Conservation (phyloP, 2,113 vertebrate species). For the Aldabrachelys gigantea region DNA sequence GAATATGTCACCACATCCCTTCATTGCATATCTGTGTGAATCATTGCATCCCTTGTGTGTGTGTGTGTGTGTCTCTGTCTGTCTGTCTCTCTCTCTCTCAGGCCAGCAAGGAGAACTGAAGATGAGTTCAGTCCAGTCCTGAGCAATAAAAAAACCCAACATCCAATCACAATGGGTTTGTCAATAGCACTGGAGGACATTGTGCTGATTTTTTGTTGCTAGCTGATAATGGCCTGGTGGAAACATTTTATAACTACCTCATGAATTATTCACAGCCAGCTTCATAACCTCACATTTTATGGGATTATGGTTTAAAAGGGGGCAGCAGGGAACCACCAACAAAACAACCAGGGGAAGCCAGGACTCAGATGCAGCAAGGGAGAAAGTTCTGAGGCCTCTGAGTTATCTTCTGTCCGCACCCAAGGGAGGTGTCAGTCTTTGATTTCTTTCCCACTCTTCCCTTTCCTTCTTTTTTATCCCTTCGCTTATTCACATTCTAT, state of each 20-base stretch:
- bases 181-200: slow-evolving; percentile 31
- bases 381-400: slow-evolving; percentile 37
- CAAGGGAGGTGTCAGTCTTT: slow-evolving; percentile 39
- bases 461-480: too few relatives aligned
- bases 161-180: slow-evolving; percentile 23
- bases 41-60: not conserved
- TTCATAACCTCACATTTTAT: slow-evolving; percentile 52
- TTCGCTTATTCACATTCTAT: too few relatives aligned
- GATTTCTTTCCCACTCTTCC: too few relatives aligned
- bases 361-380: slow-evolving; percentile 54
- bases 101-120: not conserved
- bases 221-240: slow-evolving; percentile 64
- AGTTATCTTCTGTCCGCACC: slow-evolving; percentile 54
- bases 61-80: too few relatives aligned
- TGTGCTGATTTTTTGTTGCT: slow-evolving; percentile 16
- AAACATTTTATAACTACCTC: slow-evolving; percentile 76
- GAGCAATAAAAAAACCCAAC: not conserved
- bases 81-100: too few relatives aligned
- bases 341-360: slow-evolving; percentile 40
- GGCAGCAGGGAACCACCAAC: slow-evolving; percentile 42
- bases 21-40: too few relatives aligned
- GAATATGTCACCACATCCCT: too few relatives aligned
- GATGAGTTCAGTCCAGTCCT: slow-evolving; percentile 55
- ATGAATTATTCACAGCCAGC: slow-evolving; percentile 73
- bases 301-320: slow-evolving; percentile 53